Evolutionary conservation across 2,797 vertebrate species (phyloP).

Genomic region (Benthosema pterotum): DNA sequence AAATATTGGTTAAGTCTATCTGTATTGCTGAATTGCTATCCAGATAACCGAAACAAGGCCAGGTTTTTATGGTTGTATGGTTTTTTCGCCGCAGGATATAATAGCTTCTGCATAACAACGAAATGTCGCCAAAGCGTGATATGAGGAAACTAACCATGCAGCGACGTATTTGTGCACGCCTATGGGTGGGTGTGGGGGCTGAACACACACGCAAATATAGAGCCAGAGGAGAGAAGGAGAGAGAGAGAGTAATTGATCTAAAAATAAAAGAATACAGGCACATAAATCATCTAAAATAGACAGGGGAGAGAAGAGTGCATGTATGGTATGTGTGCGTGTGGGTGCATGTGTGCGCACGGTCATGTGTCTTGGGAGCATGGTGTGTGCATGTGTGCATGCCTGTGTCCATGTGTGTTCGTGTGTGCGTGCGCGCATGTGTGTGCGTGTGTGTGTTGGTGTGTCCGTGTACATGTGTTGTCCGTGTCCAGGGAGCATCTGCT

Average conservation of each 20-base stretch:
- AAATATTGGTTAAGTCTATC: no score
- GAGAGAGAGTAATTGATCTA: slow-evolving; percentile 54
- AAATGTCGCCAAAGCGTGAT: no score
- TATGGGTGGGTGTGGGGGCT: neutral
- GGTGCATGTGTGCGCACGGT: slow-evolving; percentile 24
- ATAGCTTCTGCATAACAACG: no score
- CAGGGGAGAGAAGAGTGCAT: slow-evolving; percentile 33
- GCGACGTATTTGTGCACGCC: no score
- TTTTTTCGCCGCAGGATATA: no score
- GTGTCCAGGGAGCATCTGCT: no score
- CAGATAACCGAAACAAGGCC: no score
- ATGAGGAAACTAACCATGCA: no score
- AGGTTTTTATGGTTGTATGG: no score
- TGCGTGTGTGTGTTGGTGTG: no score
- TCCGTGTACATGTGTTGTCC: no score
- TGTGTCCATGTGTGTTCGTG: neutral
- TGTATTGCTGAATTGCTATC: no score
- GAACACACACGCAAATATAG: slow-evolving; percentile 10
- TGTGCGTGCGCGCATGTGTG: neutral
- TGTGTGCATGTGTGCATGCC: neutral
- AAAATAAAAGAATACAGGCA: slow-evolving; percentile 60
- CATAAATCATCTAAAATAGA: slow-evolving; percentile 68
- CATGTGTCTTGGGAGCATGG: slow-evolving; percentile 11
- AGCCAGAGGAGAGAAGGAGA: slow-evolving; percentile 17
- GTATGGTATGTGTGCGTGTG: slow-evolving; percentile 14